Conservation (phyloP, 2,888 invertebrate species). For the Pandemis corylana region DNA sequence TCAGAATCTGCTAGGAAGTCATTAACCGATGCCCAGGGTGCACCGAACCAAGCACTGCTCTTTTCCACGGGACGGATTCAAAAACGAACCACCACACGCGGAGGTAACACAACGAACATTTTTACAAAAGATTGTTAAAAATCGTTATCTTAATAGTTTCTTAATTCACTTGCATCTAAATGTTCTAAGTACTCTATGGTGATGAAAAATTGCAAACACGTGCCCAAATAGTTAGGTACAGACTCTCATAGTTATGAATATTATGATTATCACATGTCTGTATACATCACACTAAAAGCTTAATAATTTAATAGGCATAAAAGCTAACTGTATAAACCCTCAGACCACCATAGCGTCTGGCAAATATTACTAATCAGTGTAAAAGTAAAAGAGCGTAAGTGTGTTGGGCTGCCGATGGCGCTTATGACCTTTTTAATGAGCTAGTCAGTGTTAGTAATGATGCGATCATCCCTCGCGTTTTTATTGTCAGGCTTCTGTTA, state of each 20-base stretch:
- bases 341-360: slow-evolving; percentile 56
- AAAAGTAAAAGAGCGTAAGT: not conserved
- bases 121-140: too few species aligned
- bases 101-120: too few species aligned
- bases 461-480: slow-evolving; percentile 30
- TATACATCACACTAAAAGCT: slow-evolving; percentile 35
- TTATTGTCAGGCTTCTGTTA: slow-evolving; percentile 31
- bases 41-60: too few species aligned
- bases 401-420: not conserved
- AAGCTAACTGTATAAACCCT: slow-evolving; percentile 45
- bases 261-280: not conserved
- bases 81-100: too few species aligned
- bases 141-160: too few species aligned
- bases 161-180: too few species aligned
- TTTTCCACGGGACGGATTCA: too few species aligned
- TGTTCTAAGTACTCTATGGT: too few species aligned
- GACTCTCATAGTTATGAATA: not conserved
- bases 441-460: slow-evolving; percentile 21
- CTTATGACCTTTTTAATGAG: not conserved
- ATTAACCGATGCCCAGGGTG: too few species aligned
- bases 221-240: too few species aligned
- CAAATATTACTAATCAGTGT: slow-evolving; percentile 22
- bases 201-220: too few species aligned
- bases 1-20: too few species aligned
- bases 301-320: slow-evolving; percentile 65